Evolutionary conservation across 2,113 vertebrate species (phyloP).

Genomic region (Corythornis vintsioides): DNA sequence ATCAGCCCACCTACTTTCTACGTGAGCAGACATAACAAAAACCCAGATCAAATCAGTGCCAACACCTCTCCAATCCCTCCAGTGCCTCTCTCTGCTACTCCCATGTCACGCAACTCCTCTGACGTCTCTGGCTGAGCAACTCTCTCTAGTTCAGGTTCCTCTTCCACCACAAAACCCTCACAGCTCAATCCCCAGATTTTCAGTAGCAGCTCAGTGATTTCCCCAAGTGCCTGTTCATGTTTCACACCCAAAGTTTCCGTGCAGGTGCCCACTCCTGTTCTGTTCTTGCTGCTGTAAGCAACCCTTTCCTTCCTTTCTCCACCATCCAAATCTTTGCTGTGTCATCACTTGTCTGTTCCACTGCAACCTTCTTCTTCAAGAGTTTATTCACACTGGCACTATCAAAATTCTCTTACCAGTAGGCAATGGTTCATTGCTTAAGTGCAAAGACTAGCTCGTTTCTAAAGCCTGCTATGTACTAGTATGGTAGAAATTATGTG

Average conservation of each 20-base stretch:
- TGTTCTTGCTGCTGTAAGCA: neutral
- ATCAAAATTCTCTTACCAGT: neutral
- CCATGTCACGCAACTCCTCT: neutral
- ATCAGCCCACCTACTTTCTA: neutral
- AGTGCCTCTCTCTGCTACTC: neutral
- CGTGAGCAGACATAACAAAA: neutral
- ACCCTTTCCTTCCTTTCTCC: neutral
- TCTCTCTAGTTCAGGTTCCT: neutral
- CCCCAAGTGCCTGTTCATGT: neutral
- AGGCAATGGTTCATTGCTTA: neutral
- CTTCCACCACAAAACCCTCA: neutral
- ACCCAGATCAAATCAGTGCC: neutral
- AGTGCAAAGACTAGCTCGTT: neutral
- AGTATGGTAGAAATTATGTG: neutral
- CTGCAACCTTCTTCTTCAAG: neutral
- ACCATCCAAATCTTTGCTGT: neutral
- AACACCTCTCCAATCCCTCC: neutral
- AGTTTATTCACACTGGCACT: neutral
- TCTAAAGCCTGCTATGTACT: neutral
- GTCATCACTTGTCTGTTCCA: neutral
- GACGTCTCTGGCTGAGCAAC: neutral
- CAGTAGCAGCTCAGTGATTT: neutral
- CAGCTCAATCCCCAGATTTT: neutral
- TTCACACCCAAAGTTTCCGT: neutral
- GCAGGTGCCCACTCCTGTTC: neutral